phyloP scores from a whole-genome alignment of 2,797 vertebrate species.

The Kryptopterus vitreolus region DNA sequence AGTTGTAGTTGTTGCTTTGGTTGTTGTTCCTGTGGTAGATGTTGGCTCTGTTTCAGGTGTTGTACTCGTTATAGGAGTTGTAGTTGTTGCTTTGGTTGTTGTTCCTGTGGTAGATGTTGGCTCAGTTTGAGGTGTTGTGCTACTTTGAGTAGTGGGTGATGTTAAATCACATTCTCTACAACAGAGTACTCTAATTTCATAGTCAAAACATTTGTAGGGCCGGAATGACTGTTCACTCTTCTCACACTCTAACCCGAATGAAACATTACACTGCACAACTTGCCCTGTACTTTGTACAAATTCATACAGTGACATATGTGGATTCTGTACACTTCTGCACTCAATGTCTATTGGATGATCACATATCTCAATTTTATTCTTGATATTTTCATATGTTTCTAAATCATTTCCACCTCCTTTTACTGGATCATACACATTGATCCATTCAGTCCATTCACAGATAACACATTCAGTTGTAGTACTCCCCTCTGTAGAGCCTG shows the following conservation, averaged over 20 bases:
- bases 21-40: not conserved
- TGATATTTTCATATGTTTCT: constrained; percentile 74
- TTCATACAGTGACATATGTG: constrained; percentile 44
- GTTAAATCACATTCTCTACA: constrained; percentile 39
- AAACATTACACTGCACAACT: constrained; percentile 59
- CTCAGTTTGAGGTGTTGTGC: not conserved
- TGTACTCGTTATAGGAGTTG: not conserved
- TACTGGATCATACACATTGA: constrained; percentile 61
- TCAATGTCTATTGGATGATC: constrained; percentile 52
- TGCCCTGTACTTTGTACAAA: constrained; percentile 13
- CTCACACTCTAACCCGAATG: constrained; percentile 64
- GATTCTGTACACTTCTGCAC: constrained; percentile 43
- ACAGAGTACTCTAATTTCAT: constrained; percentile 64
- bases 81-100: not conserved
- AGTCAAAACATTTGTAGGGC: constrained; percentile 65
- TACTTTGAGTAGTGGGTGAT: not conserved
- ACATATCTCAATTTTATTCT: constrained; percentile 58
- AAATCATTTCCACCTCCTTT: constrained; percentile 51
- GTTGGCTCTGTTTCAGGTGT: not conserved
- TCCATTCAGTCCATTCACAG: constrained; percentile 73
- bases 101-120: constrained; percentile 6
- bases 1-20: constrained; percentile 14
- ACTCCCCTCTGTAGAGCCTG: not conserved
- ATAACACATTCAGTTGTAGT: constrained; percentile 39
- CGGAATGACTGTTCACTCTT: constrained; percentile 8